Evolutionary conservation across 92 coral and sea anemone species (phyloP).

Genomic region (Phenganax marumi): DNA sequence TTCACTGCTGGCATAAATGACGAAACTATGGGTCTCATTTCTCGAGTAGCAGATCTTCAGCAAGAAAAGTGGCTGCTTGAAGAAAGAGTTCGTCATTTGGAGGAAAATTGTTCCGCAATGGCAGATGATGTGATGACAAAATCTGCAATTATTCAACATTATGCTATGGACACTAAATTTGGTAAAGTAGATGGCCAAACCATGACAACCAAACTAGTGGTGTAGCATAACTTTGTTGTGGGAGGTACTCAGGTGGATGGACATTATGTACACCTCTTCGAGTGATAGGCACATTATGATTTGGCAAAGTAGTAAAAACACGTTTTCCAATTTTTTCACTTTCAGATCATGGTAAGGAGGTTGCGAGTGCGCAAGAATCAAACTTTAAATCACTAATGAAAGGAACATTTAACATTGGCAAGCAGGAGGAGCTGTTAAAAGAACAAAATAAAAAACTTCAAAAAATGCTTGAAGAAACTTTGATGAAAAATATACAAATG

Average conservation of each 20-base stretch:
- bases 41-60: constrained; percentile 89
- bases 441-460: constrained; percentile 74
- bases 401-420: constrained; percentile 68
- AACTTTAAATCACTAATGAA: constrained; percentile 73
- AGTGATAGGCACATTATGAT: not conserved
- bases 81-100: constrained; percentile 92
- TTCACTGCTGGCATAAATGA: constrained; percentile 70
- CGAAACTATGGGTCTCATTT: constrained; percentile 88
- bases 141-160: constrained; percentile 84
- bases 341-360: constrained; percentile 70
- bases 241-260: not conserved
- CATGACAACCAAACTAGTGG: not conserved
- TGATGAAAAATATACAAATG: constrained; percentile 85
- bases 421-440: constrained; percentile 48
- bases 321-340: not conserved
- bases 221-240: no score
- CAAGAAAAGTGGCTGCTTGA: constrained; percentile 96
- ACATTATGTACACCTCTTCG: not conserved
- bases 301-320: not conserved
- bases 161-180: constrained; percentile 92
- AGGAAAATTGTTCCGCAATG: constrained; percentile 81
- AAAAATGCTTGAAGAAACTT: constrained; percentile 93
- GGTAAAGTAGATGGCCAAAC: constrained; percentile 49
- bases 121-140: constrained; percentile 91
- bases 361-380: constrained; percentile 60